phyloP scores from a whole-genome alignment of 37 sponge, comb jelly and placozoan species.

The Axinella damicornis region DNA sequence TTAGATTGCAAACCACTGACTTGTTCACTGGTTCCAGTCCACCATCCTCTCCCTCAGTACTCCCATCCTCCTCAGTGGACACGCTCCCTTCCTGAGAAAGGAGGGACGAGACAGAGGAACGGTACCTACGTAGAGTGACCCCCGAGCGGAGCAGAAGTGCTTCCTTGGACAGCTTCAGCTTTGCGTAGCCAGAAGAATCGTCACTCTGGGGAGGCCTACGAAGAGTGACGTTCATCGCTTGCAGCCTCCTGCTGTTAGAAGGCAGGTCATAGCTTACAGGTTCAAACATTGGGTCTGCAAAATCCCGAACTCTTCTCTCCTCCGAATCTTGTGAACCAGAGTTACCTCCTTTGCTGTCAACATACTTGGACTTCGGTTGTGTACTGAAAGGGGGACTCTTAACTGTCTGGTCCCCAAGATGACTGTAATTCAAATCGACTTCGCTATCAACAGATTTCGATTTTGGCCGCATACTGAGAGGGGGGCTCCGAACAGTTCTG shows the following conservation, averaged over 20 bases:
- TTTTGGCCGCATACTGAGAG: too few species aligned
- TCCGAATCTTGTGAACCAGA: too few species aligned
- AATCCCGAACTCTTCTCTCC: too few species aligned
- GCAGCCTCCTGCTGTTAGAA: conserved; percentile 33
- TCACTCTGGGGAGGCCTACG: too few species aligned
- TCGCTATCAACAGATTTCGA: too few species aligned
- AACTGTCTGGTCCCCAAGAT: too few species aligned
- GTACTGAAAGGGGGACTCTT: background rate
- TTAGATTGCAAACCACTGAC: conserved; percentile 35
- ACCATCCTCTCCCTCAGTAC: conserved; percentile 17
- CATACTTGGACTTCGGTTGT: too few species aligned
- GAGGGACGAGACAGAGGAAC: background rate
- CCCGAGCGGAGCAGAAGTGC: conserved; percentile 57
- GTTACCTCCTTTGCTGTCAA: too few species aligned
- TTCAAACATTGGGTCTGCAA: background rate
- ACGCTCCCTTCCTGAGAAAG: background rate
- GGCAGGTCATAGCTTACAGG: conserved; percentile 14
- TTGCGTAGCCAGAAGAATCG: conserved; percentile 8
- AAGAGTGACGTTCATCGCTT: background rate
- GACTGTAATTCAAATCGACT: too few species aligned
- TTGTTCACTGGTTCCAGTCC: conserved; percentile 40
- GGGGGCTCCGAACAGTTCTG: background rate
- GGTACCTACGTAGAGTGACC: conserved; percentile 26
- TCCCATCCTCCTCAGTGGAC: conserved; percentile 10
- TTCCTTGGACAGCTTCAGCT: conserved; percentile 23